These are phyloP conservation scores for Drosophila erecta DNA, from an alignment of 1,140 invertebrate genomes.

Conservation along the genomic window DNA sequence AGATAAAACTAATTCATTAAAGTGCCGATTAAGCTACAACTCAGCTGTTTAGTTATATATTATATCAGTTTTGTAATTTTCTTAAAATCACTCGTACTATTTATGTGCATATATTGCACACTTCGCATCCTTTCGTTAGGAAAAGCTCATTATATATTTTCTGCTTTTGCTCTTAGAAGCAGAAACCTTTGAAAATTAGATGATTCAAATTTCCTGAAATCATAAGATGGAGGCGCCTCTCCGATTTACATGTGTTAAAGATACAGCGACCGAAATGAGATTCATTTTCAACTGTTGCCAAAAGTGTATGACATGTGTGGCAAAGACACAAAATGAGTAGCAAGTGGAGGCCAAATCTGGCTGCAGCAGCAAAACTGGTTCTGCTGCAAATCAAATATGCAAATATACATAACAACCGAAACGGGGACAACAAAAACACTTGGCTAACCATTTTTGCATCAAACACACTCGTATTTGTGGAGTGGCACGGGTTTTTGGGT, in stretches of 20 bases:
- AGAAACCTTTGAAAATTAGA: neutral
- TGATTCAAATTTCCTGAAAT: neutral
- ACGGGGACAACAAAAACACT: constrained; percentile 16
- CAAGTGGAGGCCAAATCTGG: neutral
- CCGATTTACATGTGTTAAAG: neutral
- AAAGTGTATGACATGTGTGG: neutral
- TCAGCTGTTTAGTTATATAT: too few relatives aligned
- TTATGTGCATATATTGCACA: neutral
- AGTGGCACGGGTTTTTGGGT: too few relatives aligned
- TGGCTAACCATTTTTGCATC: constrained; percentile 14
- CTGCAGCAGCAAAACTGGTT: constrained; percentile 28
- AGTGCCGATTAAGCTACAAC: too few relatives aligned
- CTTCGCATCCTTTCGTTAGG: neutral
- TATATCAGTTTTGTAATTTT: too few relatives aligned
- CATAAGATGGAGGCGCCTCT: neutral
- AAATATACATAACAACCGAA: constrained; percentile 43
- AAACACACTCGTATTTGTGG: too few relatives aligned
- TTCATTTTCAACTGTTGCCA: constrained; percentile 1
- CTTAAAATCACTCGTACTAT: too few relatives aligned
- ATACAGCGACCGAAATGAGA: constrained; percentile 9
- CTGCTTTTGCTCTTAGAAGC: neutral
- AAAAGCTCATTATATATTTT: neutral
- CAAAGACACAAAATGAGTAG: neutral
- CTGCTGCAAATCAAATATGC: constrained; percentile 68
- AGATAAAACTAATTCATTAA: too few relatives aligned